Evolutionary conservation across 2,113 vertebrate species (phyloP).

Genomic region (Nibea coibor): DNA sequence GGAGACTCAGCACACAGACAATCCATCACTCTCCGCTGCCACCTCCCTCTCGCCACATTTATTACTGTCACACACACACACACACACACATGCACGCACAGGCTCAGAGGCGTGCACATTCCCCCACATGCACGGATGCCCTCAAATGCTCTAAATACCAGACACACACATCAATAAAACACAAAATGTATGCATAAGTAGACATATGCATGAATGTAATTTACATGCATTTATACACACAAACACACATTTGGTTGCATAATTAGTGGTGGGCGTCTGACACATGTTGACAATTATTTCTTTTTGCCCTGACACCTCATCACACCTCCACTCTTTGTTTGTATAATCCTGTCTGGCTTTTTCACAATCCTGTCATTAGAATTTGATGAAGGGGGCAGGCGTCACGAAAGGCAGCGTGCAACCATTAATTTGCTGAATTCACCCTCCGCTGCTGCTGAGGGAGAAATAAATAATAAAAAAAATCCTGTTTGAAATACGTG

Average conservation of each 20-base stretch:
- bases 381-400: slow-evolving; percentile 64
- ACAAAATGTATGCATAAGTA: slow-evolving; percentile 36
- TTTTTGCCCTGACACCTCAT: slow-evolving; percentile 62
- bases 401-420: slow-evolving; percentile 34
- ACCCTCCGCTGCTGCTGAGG: slow-evolving; percentile 22
- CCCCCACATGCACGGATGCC: slow-evolving; percentile 16
- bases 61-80: slow-evolving; percentile 44
- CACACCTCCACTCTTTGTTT: slow-evolving; percentile 74
- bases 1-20: slow-evolving; percentile 63
- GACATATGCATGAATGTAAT: slow-evolving; percentile 35
- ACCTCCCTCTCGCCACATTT: slow-evolving; percentile 63
- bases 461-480: not conserved
- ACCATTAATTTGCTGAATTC: slow-evolving; percentile 67
- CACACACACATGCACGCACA: not conserved
- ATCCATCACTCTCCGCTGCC: slow-evolving; percentile 76
- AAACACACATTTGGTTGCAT: slow-evolving; percentile 14
- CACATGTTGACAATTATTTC: slow-evolving; percentile 67
- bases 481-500: slow-evolving; percentile 9
- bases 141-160: slow-evolving; percentile 33
- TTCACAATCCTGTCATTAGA: slow-evolving; percentile 61
- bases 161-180: slow-evolving; percentile 41
- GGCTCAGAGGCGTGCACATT: slow-evolving; percentile 16
- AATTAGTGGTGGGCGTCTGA: slow-evolving; percentile 59
- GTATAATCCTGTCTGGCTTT: slow-evolving; percentile 63
- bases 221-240: slow-evolving; percentile 21